Evolutionary conservation across 1,140 invertebrate species (phyloP), one percentile per base, ranked within the genome.

Genomic region (Globodera rostochiensis): DNA sequence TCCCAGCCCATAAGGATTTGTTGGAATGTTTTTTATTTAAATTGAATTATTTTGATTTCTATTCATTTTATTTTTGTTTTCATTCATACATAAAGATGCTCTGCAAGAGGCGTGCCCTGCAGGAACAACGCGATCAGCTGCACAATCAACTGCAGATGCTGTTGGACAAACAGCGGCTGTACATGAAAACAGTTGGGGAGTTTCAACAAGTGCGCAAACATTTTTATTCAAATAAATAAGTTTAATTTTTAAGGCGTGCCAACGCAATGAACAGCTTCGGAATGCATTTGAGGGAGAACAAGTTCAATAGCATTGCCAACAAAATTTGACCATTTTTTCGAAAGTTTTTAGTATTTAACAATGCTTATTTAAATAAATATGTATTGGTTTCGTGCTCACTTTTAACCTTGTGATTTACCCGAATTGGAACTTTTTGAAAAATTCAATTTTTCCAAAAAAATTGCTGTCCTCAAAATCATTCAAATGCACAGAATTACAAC

Each of bases 81-180:
- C 19, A 19, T 57, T 6, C 57, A 64, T 6, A 64, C 13, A 64
- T 19, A 6, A 57, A 83, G 82, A 84, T 78, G 64, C 67, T 83
- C 25, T 67, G 45, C 73, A 77, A 74, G 25, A 84, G 82, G 73
- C 82, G 82, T 36, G 11, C 47, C 3, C 36, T 84, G 11, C 80
- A 83, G 57, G 80, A 83, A 60, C 81, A 84, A 50, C 74, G 82
- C 36, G 74, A 83, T 73, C 73, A 71, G 19, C 11, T 83, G 53
- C 53, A 74, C 21, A 80, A 80, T 50, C 69, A 83, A 15, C 53
- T 83, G 49, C 82, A 83, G 66, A 70, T 53, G n/a, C 25, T 83
- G n/a, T 21, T 83, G 25, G 82, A 83, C 71, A 83, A 84, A 53
- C 82, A 83, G 50, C 45, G 82, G 57, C 60, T 83, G 21, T 83